phyloP scores from a whole-genome alignment of 2,113 vertebrate genomes.

The Myrmecophaga tridactyla region DNA sequence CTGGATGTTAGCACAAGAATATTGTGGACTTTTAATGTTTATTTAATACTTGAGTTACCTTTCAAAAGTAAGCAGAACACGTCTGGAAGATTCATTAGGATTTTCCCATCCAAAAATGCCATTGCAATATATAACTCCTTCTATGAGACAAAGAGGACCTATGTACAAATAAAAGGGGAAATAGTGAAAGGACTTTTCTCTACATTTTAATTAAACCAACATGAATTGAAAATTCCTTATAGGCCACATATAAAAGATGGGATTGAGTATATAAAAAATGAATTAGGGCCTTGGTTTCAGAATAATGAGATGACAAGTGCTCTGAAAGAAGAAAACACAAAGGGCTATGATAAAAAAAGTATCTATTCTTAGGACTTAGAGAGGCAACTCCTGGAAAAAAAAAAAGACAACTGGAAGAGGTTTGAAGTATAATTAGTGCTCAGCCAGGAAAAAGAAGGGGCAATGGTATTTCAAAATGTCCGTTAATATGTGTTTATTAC shows the following conservation, averaged over 20 bases:
- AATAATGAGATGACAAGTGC: not conserved
- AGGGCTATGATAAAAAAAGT: not conserved
- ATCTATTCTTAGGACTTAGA: not conserved
- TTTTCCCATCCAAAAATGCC: not conserved
- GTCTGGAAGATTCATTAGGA: not conserved
- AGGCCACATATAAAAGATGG: not conserved
- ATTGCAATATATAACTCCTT: not conserved
- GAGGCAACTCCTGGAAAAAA: not conserved
- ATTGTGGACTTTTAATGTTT: not conserved
- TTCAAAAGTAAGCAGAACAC: not conserved
- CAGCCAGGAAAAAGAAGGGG: not conserved
- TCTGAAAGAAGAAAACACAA: not conserved
- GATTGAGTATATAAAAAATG: not conserved
- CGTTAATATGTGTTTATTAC: not conserved
- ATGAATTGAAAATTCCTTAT: not conserved
- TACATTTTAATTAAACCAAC: constrained; percentile 54
- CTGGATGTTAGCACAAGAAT: not conserved
- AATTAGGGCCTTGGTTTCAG: constrained; percentile 4
- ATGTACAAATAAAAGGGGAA: not conserved
- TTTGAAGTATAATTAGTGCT: not conserved
- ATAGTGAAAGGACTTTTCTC: not conserved
- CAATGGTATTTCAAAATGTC: not conserved
- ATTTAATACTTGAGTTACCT: not conserved
- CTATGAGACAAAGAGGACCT: not conserved
- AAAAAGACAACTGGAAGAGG: not conserved